phyloP scores from a whole-genome alignment of 2,797 vertebrate species.

The Lepilemur septentrionalis region DNA sequence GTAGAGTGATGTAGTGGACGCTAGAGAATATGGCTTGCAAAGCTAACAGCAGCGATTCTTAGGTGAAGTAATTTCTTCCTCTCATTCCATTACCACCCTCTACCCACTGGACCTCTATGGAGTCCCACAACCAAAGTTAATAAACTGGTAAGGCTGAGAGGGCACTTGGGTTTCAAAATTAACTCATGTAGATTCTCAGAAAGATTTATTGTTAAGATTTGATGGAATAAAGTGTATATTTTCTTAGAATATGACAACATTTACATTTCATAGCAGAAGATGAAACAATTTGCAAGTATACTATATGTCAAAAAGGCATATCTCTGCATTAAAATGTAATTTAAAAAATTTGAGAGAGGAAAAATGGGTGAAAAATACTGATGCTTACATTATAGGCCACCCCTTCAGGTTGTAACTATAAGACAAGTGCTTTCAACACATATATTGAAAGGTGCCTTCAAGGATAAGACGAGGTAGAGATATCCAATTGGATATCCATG shows the following conservation, averaged over 20 bases:
- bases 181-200: neutral
- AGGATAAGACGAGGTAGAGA: neutral
- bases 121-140: neutral
- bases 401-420: neutral
- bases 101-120: neutral
- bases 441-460: neutral
- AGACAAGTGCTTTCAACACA: slow-evolving; percentile 16
- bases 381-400: neutral
- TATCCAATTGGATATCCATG: neutral
- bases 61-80: neutral
- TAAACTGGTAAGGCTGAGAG: neutral
- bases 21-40: neutral
- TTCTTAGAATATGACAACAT: neutral
- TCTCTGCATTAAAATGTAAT: neutral
- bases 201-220: neutral
- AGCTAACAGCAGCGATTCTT: neutral
- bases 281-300: neutral
- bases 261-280: neutral
- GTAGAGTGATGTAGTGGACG: neutral
- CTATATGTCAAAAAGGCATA: neutral
- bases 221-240: neutral
- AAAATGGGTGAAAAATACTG: neutral
- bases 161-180: neutral
- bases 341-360: neutral
- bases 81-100: neutral